Percentiles rank a stretch among this genome's conserved stretches.
Evolutionary conservation across 2,113 vertebrate species (phyloP).

Genomic region (Macquaria australasica): DNA sequence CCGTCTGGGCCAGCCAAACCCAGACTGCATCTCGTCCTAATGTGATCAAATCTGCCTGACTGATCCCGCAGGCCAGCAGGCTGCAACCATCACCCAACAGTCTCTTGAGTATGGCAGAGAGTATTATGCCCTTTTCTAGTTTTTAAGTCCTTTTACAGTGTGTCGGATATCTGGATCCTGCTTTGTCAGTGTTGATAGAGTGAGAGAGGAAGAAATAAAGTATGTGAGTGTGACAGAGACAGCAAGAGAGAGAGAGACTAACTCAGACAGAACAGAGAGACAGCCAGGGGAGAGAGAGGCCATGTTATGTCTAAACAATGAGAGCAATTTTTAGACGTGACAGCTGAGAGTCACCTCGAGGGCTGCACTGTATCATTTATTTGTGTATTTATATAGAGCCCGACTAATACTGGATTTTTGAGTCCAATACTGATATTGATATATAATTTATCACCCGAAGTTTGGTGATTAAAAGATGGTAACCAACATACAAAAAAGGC

Average conservation of each 20-base stretch:
- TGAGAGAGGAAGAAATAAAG: conserved; percentile 1
- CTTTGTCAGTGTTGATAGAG: conserved; percentile 23
- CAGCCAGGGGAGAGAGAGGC: conserved; percentile 10
- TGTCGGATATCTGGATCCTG: conserved; percentile 21
- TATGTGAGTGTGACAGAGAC: neutral
- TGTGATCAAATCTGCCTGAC: conserved; percentile 34
- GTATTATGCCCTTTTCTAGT: conserved; percentile 17
- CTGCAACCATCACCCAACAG: conserved; percentile 11
- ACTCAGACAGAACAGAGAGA: conserved; percentile 4
- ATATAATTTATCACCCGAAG: neutral
- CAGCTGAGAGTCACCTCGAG: conserved; percentile 25
- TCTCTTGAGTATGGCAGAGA: neutral
- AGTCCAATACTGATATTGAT: neutral
- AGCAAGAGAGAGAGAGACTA: conserved; percentile 4
- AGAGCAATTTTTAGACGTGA: conserved; percentile 10
- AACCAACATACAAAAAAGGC: too few species aligned
- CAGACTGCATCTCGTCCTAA: neutral
- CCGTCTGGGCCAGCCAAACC: conserved; percentile 35
- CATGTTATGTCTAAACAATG: conserved; percentile 36
- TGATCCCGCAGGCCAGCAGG: conserved; percentile 9
- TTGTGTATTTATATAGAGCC: neutral
- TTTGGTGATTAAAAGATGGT: too few species aligned
- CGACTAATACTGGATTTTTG: neutral
- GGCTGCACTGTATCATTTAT: neutral
- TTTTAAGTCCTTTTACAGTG: conserved; percentile 23